Evolutionary conservation across 2,113 vertebrate genomes (phyloP), one percentile per base, ranked within the genome.

Genomic region (Xenus cinereus): DNA sequence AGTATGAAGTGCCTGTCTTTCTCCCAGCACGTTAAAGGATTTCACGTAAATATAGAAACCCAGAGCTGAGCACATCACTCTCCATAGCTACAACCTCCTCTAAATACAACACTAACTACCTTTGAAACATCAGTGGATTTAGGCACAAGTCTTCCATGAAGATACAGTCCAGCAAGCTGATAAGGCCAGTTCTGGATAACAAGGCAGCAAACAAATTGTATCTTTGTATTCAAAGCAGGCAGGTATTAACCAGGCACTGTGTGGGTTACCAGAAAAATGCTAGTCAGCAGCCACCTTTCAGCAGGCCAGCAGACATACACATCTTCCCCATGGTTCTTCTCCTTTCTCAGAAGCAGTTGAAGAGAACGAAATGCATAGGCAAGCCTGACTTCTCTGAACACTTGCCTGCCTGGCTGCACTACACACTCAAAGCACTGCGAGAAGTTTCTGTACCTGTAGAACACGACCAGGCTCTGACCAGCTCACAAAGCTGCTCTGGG

Each of bases 371-470:
- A 30, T 2, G 7, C 71, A 60, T 26, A 90, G 28, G 23, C 24
- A 85, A 26, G 35, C 30, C 67, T 14, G 4, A 45, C 72, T 80
- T 43, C 39, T n/a, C 63, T 8, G 5, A 59, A 18, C 26, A 2
- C 23, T 18, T 30, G 12, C 21, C 80, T 91, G 37, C 43, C 54
- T 16, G 32, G 7, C 2, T 62, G 20, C 22, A 54, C 46, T 35
- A 22, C 33, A 21, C 14, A 3, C 6, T 11, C 2, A 3, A 23
- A 78, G 74, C 17, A 1, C 37, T 4, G 23, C 1, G 0, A 51
- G 48, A 72, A 8, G 26, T 20, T 88, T 60, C 35, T 4, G 0
- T 9, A 60, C 13, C 56, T 43, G 43, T 7, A n/a, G 63, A 23
- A 43, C 7, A 51, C 30, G 10, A 19, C 2, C 43, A 62, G 43